Evolutionary conservation across 35 echinoderm and acorn worm species (phyloP).

Genomic region (Heliocidaris tuberculata): DNA sequence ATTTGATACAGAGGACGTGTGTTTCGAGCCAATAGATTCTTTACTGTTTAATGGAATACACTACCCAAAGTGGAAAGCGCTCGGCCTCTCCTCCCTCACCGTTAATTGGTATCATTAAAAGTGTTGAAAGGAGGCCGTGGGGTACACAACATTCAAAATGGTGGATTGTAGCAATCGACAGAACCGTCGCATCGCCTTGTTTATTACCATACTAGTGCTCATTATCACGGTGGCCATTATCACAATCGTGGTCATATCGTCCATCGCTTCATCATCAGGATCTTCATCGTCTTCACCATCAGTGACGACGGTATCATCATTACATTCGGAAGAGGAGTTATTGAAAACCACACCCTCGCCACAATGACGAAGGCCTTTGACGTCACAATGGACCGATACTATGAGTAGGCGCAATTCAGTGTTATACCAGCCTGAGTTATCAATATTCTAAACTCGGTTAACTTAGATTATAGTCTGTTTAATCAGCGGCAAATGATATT

Average conservation of each 20-base stretch:
- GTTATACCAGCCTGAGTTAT: background rate
- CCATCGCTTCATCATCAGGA: background rate
- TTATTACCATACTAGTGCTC: background rate
- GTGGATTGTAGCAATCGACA: conserved; percentile 39
- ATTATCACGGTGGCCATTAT: conserved; percentile 15
- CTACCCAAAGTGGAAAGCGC: background rate
- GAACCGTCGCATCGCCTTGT: conserved; percentile 20
- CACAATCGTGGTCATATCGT: conserved; percentile 21
- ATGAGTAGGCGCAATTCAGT: background rate
- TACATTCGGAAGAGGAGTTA: background rate
- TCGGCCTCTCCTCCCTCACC: background rate
- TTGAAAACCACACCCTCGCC: background rate
- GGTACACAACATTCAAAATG: background rate
- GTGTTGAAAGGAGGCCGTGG: background rate
- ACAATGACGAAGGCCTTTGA: background rate
- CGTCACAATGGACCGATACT: background rate
- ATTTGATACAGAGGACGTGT: background rate
- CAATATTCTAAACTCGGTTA: background rate
- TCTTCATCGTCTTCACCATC: background rate
- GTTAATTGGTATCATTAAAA: background rate
- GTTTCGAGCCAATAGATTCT: background rate
- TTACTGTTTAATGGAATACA: background rate
- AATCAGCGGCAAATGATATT: too few relatives aligned
- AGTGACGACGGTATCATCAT: background rate
- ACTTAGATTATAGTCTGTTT: too few relatives aligned